A percentile compares a stretch with the other conserved stretches of the same genome.
These are phyloP conservation scores for Mylabris phalerata DNA, from an alignment of 1,140 invertebrate genomes.

Conservation along the genomic window DNA sequence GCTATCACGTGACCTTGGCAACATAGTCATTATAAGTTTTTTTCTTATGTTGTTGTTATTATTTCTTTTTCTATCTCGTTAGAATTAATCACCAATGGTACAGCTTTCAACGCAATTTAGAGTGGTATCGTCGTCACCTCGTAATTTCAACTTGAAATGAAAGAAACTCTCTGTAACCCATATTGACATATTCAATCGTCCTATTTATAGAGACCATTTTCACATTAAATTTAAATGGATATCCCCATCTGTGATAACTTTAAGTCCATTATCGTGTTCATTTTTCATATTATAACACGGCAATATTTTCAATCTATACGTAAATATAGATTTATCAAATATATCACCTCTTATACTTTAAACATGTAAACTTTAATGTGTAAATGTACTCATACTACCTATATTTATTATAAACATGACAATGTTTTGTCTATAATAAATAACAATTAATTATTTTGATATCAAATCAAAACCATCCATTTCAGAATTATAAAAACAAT, in stretches of 20 bases:
- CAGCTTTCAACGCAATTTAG: slow-evolving; percentile 21
- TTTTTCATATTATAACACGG: slow-evolving; percentile 25
- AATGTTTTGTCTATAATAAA: background rate
- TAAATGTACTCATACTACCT: background rate
- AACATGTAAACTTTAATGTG: slow-evolving; percentile 16
- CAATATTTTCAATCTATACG: slow-evolving; percentile 22
- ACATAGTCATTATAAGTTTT: too few species aligned
- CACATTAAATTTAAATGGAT: slow-evolving; percentile 18
- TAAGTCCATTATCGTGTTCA: slow-evolving; percentile 28
- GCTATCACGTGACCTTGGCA: too few species aligned
- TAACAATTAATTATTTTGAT: background rate
- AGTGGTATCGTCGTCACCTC: slow-evolving; percentile 35
- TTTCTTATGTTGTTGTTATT: too few species aligned
- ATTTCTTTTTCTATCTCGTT: too few species aligned
- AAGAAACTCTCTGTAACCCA: slow-evolving; percentile 16
- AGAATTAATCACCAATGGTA: background rate
- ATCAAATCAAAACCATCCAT: background rate
- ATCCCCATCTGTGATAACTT: slow-evolving; percentile 22
- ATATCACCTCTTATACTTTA: slow-evolving; percentile 9
- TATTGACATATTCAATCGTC: slow-evolving; percentile 17
- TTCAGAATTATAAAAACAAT: slow-evolving; percentile 4
- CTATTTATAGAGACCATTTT: slow-evolving; percentile 29
- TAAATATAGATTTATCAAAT: slow-evolving; percentile 27
- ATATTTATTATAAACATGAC: background rate
- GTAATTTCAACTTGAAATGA: slow-evolving; percentile 22